Base-by-base conservation (phyloP, 2,797 vertebrate genomes). In the Coranthus polyacanthus region DNA sequence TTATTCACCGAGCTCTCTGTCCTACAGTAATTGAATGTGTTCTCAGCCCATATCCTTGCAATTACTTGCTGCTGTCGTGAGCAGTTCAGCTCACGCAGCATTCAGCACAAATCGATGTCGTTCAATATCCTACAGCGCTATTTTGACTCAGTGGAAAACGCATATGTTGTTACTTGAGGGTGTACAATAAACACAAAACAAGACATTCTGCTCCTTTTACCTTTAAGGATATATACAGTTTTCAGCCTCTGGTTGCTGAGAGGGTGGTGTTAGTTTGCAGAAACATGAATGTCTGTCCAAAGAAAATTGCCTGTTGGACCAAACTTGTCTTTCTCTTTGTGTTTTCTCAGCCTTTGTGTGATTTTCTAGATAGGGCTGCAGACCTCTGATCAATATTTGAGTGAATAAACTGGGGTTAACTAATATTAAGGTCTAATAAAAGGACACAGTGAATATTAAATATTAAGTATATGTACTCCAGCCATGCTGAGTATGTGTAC, bases 21-120 rank as follows among this genome's bases (percentile, higher is more conserved):
- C 84, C 82, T 68, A 69, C 79, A 74, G 81, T 79, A 78, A 82
- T 81, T 81, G 78, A 89, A 88, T 72, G 81, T 85, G 68, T 76
- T 84, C 78, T 68, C 43, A 42, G 61, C 41, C 54, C 59, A 51
- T 77, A 75, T 79, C 67, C 20, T 45, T 52, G 72, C 68, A 81
- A 74, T 87, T 72, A 81, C 77, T 64, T 0, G 26, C 70, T 20
- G 76, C 72, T 38, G 76, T 83, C 42, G 17, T 65, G 67, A 79
- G 81, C 82, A 42, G 60, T 81, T 72, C 75, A 63, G 78, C 67
- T 43, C 51, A 69, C 55, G 51, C 84, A 70, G 75, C 78, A 54
- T 68, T 75, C 75, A 39, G 79, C 49, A 64, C 39, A 62, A 73
- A 84, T 87, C 75, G 32, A 81, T 81, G 81, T 60, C 17, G 21